Conservation (phyloP, 2,888 invertebrate genomes). For the Chymomyza procnemis region DNA sequence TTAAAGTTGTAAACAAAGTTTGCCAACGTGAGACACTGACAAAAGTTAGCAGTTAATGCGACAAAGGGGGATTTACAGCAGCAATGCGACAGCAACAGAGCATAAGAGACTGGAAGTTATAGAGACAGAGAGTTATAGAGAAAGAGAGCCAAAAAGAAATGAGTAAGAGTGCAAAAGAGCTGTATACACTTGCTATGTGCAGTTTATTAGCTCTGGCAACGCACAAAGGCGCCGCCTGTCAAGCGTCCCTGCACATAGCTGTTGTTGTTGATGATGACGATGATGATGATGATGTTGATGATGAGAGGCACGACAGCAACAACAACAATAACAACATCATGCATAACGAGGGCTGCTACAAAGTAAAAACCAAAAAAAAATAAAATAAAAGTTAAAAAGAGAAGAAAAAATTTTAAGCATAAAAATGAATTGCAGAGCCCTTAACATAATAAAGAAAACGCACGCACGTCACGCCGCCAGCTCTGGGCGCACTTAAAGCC, state of each 20-base stretch:
- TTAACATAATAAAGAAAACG: constrained; percentile 64
- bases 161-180: too few relatives aligned
- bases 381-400: constrained; percentile 2
- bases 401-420: constrained; percentile 19
- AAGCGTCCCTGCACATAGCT: constrained; percentile 33
- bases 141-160: neutral
- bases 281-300: constrained; percentile 4
- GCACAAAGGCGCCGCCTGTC: constrained; percentile 18
- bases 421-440: constrained; percentile 24
- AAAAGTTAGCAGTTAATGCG: constrained; percentile 69
- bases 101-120: too few relatives aligned
- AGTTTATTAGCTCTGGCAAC: constrained; percentile 46
- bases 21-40: constrained; percentile 52
- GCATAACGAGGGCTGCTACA: neutral
- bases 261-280: neutral
- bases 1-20: constrained; percentile 69
- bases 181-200: neutral
- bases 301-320: neutral
- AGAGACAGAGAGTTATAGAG: neutral
- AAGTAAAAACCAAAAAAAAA: neutral
- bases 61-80: constrained; percentile 67
- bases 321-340: neutral
- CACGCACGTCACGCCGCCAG: constrained; percentile 65
- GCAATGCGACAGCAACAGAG: constrained; percentile 31
- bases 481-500: constrained; percentile 62